Evolutionary conservation across 2,888 invertebrate species (phyloP).

Genomic region (Allacma fusca): DNA sequence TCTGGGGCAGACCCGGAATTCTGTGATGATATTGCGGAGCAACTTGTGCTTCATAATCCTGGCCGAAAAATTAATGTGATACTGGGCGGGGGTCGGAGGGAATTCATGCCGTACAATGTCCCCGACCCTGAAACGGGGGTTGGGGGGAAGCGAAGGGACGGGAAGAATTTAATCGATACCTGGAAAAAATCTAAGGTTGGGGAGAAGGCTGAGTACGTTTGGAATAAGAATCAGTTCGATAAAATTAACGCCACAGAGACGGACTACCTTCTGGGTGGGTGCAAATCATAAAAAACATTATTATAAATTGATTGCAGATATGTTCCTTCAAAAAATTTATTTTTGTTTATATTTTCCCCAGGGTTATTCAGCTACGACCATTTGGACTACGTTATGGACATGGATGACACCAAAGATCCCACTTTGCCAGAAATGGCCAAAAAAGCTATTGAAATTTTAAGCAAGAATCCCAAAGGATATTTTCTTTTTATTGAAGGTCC

Average conservation of each 20-base stretch:
- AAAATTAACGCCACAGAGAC: constrained; percentile 67
- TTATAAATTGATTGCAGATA: no score
- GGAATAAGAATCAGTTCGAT: constrained; percentile 69
- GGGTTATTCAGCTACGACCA: constrained; percentile 72
- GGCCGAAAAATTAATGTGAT: constrained; percentile 77
- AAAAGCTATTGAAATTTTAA: constrained; percentile 75
- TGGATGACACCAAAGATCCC: constrained; percentile 63
- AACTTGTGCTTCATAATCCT: constrained; percentile 73
- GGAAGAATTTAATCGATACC: constrained; percentile 72
- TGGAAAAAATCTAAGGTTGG: constrained; percentile 68
- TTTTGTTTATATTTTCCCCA: no score
- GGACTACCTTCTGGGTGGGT: constrained; percentile 73
- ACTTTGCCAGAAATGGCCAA: constrained; percentile 80
- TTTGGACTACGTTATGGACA: constrained; percentile 76
- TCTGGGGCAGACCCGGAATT: constrained; percentile 67
- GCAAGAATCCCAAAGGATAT: constrained; percentile 73
- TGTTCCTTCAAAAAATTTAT: not conserved
- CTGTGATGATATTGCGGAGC: constrained; percentile 78
- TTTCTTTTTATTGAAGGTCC: constrained; percentile 73
- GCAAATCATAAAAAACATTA: no score
- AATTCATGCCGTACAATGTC: constrained; percentile 63
- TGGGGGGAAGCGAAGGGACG: constrained; percentile 70
- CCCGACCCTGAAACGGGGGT: constrained; percentile 65
- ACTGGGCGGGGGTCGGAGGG: constrained; percentile 73
- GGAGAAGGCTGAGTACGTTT: constrained; percentile 68